Evolutionary conservation across 1,140 invertebrate genomes (phyloP), one percentile per base, ranked within the genome.

Genomic region (Nephotettix cincticeps): DNA sequence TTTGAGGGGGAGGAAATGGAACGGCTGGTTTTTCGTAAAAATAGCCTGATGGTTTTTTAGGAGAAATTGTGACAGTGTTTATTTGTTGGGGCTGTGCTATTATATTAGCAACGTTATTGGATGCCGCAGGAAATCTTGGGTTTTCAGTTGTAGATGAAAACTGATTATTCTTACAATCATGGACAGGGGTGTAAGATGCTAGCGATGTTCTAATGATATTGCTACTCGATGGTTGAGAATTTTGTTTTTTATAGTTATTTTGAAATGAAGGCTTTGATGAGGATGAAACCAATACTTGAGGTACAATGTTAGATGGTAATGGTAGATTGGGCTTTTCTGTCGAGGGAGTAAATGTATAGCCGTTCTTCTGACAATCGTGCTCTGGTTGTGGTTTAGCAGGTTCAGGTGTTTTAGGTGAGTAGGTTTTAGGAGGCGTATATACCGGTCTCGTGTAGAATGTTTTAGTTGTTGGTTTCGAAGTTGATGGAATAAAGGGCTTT

Each of bases 31-130:
- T 61, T 9, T 61, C 56, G 27, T 61, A 61, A 27, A 6, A 25
- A n/a, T 61, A 61, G 3, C 56, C 56, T 6, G 56, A 4, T 3
- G 56, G 25, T 14, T 13, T 29, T 14, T 25, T 6, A 27, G 56
- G 56, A 27, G 56, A 28, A 27, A 61, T 28, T 27, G 56, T 61
- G 2, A 61, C 56, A 29, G 56, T 9, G 13, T 61, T 61, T 25
- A 61, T 28, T 9, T 61, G 21, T n/a, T 61, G 56, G 6, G 56
- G 56, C 56, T 61, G 56, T 27, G 56, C 56, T 27, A 61, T 14
- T 27, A 61, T 61, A 6, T 61, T 21, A 6, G 56, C 23, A 4
- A 61, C 28, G 23, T 61, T 61, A n/a, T 61, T 61, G 13, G 56
- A 61, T 6, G 56, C 14, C n/a, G 27, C 25, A 29, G 56, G 56